Percentiles rank a stretch among this genome's conserved stretches.
Conservation (phyloP, 2,888 invertebrate species). For the Chesias legatella region DNA sequence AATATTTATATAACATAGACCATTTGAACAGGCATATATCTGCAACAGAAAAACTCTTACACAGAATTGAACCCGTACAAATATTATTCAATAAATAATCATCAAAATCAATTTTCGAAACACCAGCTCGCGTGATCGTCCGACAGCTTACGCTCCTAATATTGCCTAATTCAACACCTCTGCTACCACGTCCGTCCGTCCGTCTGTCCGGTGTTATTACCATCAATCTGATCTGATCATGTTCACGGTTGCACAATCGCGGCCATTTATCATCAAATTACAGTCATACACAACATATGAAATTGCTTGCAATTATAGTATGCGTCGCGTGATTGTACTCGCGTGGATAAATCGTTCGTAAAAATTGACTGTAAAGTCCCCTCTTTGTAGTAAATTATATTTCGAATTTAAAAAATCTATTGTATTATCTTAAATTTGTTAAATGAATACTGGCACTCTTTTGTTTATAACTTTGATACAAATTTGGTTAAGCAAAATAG, state of each 20-base stretch:
- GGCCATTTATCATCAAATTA: conserved; percentile 46
- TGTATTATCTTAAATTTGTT: too few relatives aligned
- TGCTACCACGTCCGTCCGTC: conserved; percentile 7
- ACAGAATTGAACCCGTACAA: too few relatives aligned
- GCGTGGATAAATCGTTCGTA: not conserved
- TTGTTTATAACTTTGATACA: too few relatives aligned
- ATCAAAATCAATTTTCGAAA: not conserved
- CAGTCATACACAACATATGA: conserved; percentile 27
- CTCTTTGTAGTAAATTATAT: too few relatives aligned
- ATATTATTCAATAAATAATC: conserved; percentile 2
- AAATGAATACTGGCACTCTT: too few relatives aligned
- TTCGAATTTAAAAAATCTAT: too few relatives aligned
- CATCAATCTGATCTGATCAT: conserved; percentile 35
- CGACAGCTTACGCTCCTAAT: conserved; percentile 1
- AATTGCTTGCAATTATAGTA: conserved; percentile 15
- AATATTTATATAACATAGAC: too few relatives aligned
- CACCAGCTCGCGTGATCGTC: not conserved
- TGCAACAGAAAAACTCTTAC: too few relatives aligned
- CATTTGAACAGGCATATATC: too few relatives aligned
- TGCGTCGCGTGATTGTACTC: not conserved
- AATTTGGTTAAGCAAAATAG: too few relatives aligned
- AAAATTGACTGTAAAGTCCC: not conserved
- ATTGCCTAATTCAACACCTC: conserved; percentile 17
- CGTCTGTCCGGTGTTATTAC: conserved; percentile 20
- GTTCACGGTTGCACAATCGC: conserved; percentile 42